Evolutionary conservation across 1,140 invertebrate species (phyloP).

Genomic region (Drosophila lini): DNA sequence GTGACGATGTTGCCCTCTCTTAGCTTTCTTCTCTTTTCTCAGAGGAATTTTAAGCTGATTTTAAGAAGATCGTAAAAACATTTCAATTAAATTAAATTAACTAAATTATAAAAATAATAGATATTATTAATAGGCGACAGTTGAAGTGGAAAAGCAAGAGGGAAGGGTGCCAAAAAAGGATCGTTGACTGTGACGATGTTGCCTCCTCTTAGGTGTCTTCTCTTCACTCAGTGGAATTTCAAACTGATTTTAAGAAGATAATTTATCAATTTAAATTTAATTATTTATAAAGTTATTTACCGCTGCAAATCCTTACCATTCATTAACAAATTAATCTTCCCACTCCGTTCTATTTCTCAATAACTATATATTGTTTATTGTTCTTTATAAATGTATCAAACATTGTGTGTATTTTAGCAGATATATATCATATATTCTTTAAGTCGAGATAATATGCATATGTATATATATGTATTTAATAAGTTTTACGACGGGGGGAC

Average conservation of each 20-base stretch:
- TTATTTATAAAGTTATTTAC: neutral
- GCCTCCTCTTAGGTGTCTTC: neutral
- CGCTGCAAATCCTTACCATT: neutral
- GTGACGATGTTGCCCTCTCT: neutral
- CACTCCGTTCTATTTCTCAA: slow-evolving; percentile 9
- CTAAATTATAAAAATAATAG: neutral
- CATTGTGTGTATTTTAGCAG: slow-evolving; percentile 61
- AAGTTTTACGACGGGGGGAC: slow-evolving; percentile 51
- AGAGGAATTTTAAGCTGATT: neutral
- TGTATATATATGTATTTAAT: slow-evolving; percentile 61
- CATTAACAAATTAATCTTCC: neutral
- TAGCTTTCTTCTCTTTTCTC: neutral
- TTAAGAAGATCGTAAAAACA: neutral
- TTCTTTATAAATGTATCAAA: slow-evolving; percentile 73
- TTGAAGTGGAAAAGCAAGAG: no score
- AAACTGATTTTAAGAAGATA: neutral
- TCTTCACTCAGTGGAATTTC: neutral
- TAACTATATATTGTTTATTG: slow-evolving; percentile 47
- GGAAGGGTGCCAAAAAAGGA: neutral
- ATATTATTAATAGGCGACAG: neutral
- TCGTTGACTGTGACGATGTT: rapidly evolving
- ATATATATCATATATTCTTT: slow-evolving; percentile 49
- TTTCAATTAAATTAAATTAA: neutral
- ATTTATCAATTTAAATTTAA: neutral
- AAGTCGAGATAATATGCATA: slow-evolving; percentile 51